Base-by-base conservation (phyloP, 2,113 vertebrate genomes). In the Saguinus imperator region DNA sequence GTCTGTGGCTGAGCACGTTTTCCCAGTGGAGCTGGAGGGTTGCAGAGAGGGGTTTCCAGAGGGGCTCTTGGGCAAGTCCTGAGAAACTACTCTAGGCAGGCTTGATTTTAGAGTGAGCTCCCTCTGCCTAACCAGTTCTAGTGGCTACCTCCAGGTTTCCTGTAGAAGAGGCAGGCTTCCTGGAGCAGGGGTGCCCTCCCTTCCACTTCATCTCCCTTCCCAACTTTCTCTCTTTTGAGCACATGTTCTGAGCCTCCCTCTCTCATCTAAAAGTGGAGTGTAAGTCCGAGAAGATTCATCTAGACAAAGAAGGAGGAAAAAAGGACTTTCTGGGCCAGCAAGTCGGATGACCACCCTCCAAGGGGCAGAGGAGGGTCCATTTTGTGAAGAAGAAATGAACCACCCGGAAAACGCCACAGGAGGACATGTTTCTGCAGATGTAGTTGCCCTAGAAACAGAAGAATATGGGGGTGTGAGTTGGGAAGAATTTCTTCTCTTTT, bases 241-340 rank as follows among this genome's bases (percentile, higher is more conserved):
- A 75, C 43, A 66, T 86, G 70, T 86, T 80, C 21, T 86, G 75
- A 86, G 48, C 57, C n/a, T 83, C 40, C 32, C 8, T 86, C 57
- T 73, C n/a, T 88, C 27, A n/a, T 93, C n/a, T 80, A 50, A 92
- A 94, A 77, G 73, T 76, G 64, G 45, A 83, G 64, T 50, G 89
- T 93, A 73, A 83, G 43, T 93, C 52, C 61, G 27, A 50, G 18
- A 92, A 96, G 64, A 72, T 66, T 89, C 82, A 25, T 92, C 89
- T 25, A 86, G 75, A 48, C 43, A 21, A 40, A 72, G 50, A 29
- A 72, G 25, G 23, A 21, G 29, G 17, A 43, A 27, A 68, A 55
- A 23, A 32, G 20, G n/a, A 76, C 23, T 70, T 95, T 89, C 66
- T 82, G 86, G 87, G 43, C 75, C 58, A 93, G 64, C 68, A 84